These are phyloP conservation scores for Microplitis deprimator DNA, from an alignment of 2,888 invertebrate genomes.

Conservation along the genomic window DNA sequence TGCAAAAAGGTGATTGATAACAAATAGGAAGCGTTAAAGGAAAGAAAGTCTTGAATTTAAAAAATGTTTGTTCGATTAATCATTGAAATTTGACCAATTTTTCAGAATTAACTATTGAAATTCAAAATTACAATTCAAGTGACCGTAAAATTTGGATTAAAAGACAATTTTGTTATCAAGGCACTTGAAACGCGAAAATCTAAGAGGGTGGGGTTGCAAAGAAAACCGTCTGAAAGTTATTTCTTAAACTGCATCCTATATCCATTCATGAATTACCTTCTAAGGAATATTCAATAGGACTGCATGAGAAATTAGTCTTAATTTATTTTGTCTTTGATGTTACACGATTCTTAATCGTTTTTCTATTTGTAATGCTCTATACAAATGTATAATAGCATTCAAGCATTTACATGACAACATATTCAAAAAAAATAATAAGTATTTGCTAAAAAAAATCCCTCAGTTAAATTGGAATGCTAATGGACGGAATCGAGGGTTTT, in stretches of 20 bases:
- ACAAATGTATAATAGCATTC: background rate
- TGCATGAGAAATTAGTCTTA: constrained; percentile 49
- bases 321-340: constrained; percentile 12
- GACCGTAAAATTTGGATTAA: constrained; percentile 55
- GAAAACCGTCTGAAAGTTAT: constrained; percentile 51
- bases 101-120: no score
- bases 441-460: constrained; percentile 44
- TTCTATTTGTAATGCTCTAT: background rate
- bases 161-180: constrained; percentile 59
- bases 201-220: constrained; percentile 54
- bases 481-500: constrained; percentile 50
- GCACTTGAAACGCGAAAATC: constrained; percentile 66
- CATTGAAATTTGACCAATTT: no score
- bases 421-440: constrained; percentile 25
- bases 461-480: background rate
- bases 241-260: constrained; percentile 16
- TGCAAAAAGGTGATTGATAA: background rate
- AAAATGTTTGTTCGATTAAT: no score
- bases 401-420: no score
- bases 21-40: no score
- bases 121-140: constrained; percentile 3
- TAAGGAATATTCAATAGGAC: constrained; percentile 51
- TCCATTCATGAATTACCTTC: constrained; percentile 51
- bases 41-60: no score
- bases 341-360: background rate